Conservation (phyloP, 1,140 invertebrate species). For the Drosophila sturtevanti region DNA sequence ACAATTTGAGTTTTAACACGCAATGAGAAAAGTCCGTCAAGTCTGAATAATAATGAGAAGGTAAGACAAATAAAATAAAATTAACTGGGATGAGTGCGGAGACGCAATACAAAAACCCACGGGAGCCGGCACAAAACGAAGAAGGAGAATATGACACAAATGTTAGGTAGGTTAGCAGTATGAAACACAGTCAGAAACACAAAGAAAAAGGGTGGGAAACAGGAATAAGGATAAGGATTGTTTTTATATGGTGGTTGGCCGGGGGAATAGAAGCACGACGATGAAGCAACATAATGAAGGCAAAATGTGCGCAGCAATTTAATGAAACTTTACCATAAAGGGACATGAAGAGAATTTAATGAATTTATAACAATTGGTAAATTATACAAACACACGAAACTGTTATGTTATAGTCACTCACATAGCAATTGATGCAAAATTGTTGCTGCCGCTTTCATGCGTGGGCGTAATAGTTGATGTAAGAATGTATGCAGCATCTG, state of each 20-base stretch:
- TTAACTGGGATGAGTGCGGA: conserved; percentile 20
- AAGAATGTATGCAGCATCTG: conserved; percentile 8
- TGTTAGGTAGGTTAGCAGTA: conserved; percentile 35
- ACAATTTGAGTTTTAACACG: background rate
- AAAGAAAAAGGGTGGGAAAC: conserved; percentile 14
- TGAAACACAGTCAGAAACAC: conserved; percentile 2
- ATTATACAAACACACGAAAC: conserved; percentile 50
- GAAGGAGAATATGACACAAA: background rate
- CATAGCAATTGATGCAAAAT: conserved; percentile 19
- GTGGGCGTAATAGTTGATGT: conserved; percentile 46
- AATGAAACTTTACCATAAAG: background rate
- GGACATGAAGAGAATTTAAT: conserved; percentile 1
- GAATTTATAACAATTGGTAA: conserved; percentile 22
- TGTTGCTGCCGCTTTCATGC: conserved; percentile 32
- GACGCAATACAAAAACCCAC: conserved; percentile 2
- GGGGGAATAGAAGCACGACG: conserved; percentile 1
- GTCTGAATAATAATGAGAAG: background rate
- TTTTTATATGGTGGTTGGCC: background rate
- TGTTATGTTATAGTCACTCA: conserved; percentile 19
- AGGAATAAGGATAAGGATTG: conserved; percentile 8
- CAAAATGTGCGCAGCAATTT: conserved; percentile 33
- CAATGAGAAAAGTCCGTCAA: background rate
- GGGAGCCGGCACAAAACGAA: conserved; percentile 10
- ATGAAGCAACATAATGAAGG: conserved; percentile 29
- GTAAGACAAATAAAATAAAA: conserved; percentile 26